A percentile compares a stretch with the other conserved stretches of the same genome.
Conservation (phyloP, 2,797 vertebrate species). For the Acrossocheilus wenchowensis region DNA sequence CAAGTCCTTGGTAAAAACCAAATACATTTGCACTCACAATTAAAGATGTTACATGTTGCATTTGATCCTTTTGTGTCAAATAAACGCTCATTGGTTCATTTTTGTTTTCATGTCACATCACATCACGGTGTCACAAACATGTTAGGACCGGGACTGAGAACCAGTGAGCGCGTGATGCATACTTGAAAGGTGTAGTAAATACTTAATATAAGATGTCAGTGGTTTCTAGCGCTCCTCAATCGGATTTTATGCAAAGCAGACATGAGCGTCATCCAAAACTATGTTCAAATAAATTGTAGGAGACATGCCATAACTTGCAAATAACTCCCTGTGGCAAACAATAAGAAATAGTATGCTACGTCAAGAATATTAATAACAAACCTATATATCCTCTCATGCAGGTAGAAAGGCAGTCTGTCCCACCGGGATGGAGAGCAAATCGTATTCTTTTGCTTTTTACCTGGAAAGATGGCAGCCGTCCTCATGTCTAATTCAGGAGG, state of each 20-base stretch:
- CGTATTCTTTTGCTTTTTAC: constrained; percentile 32
- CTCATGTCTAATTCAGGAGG: constrained; percentile 39
- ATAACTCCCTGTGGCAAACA: constrained; percentile 22
- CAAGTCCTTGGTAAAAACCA: neutral
- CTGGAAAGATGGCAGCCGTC: constrained; percentile 31
- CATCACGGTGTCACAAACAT: neutral
- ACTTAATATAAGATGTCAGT: constrained; percentile 13
- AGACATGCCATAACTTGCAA: constrained; percentile 36
- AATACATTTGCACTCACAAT: neutral
- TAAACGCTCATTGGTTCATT: neutral
- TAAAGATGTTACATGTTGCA: neutral
- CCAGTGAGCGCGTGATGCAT: neutral
- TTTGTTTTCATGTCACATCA: constrained; percentile 15
- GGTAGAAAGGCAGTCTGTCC: constrained; percentile 10
- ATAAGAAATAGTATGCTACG: neutral
- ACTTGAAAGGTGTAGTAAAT: constrained; percentile 6
- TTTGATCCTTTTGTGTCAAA: neutral
- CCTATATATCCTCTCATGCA: neutral
- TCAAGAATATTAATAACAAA: constrained; percentile 13
- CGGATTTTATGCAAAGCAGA: constrained; percentile 20
- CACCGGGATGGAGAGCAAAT: neutral
- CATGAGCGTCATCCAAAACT: neutral
- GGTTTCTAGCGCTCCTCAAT: neutral
- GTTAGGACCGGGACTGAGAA: neutral
- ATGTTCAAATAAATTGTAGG: constrained; percentile 17